A percentile compares a stretch with the other conserved stretches of the same genome.
Conservation (phyloP, 2,113 vertebrate species). For the Orientallactaga bullata region DNA sequence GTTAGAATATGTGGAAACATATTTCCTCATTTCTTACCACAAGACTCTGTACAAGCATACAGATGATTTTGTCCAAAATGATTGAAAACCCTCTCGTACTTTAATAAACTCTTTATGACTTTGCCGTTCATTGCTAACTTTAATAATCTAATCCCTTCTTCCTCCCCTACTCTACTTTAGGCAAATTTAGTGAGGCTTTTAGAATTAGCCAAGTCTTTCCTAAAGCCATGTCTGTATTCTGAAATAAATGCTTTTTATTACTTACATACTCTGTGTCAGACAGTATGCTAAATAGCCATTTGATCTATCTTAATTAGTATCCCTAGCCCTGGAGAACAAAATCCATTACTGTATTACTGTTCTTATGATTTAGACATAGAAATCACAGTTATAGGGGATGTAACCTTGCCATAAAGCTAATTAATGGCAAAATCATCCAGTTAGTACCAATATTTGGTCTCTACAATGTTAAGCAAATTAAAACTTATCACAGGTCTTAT, state of each 20-base stretch:
- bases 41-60: not conserved
- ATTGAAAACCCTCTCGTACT: not conserved
- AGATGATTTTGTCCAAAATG: not conserved
- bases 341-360: not conserved
- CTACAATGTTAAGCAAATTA: constrained; percentile 32
- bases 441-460: not conserved
- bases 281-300: not conserved
- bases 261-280: not conserved
- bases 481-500: not conserved
- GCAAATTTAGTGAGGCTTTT: not conserved
- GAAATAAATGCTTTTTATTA: not conserved
- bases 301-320: constrained; percentile 27
- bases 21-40: not conserved
- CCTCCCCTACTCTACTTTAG: not conserved
- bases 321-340: not conserved
- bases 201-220: not conserved
- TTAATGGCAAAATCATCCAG: not conserved
- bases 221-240: not conserved
- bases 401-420: not conserved
- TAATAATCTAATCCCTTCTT: not conserved
- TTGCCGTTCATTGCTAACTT: constrained; percentile 27
- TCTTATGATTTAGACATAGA: constrained; percentile 33
- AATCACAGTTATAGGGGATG: not conserved
- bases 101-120: not conserved
- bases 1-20: too few relatives aligned